These are phyloP conservation scores for Hydraecia micacea DNA, from an alignment of 2,888 invertebrate species.

Conservation along the genomic window DNA sequence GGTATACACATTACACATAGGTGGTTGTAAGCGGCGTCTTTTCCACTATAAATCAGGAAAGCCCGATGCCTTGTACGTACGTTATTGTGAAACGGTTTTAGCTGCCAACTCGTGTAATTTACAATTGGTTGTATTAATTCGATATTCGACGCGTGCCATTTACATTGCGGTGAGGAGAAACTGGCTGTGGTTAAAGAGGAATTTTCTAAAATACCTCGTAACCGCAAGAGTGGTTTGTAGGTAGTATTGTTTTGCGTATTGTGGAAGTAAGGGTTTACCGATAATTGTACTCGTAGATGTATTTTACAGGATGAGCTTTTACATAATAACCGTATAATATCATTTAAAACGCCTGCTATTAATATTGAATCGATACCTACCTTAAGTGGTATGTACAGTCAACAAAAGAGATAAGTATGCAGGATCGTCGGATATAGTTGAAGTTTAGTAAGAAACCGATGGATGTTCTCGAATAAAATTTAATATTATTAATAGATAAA, in stretches of 20 bases:
- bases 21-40: conserved; percentile 35
- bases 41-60: conserved; percentile 42
- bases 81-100: conserved; percentile 57
- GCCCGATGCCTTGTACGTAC: conserved; percentile 48
- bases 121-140: conserved; percentile 62
- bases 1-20: conserved; percentile 20
- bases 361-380: neutral
- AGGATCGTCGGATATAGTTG: too few species aligned
- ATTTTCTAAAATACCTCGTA: conserved; percentile 46
- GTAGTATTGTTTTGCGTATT: conserved; percentile 32
- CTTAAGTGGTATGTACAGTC: too few species aligned
- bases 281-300: neutral
- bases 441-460: too few species aligned
- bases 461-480: too few species aligned
- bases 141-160: conserved; percentile 62
- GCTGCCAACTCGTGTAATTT: conserved; percentile 63
- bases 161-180: conserved; percentile 58
- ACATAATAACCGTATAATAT: neutral
- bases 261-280: neutral
- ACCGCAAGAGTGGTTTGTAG: conserved; percentile 41
- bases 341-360: neutral
- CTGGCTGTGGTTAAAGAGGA: conserved; percentile 40
- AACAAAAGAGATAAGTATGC: too few species aligned
- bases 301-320: neutral
- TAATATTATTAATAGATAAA: too few species aligned